phyloP scores from a whole-genome alignment of 1,140 invertebrate species.

The Frieseomelitta varia region DNA sequence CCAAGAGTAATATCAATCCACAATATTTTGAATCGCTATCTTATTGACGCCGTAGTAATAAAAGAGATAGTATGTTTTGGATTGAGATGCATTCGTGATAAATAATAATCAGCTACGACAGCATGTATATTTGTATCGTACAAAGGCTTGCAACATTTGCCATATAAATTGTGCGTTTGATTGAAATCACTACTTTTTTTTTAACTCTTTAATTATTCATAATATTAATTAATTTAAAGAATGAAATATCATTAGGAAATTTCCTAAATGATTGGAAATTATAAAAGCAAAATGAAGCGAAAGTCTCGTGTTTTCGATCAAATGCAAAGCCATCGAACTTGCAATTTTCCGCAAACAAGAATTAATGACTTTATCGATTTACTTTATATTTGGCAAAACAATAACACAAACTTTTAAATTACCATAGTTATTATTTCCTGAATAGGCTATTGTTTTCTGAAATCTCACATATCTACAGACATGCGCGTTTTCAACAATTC shows the following conservation, averaged over 20 bases:
- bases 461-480: background rate
- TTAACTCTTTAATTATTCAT: background rate
- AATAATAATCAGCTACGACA: slow-evolving; percentile 17
- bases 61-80: background rate
- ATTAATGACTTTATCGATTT: slow-evolving; percentile 7
- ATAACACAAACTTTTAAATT: slow-evolving; percentile 31
- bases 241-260: background rate
- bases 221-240: background rate
- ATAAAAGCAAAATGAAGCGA: background rate
- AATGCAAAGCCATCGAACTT: background rate
- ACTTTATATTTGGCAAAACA: slow-evolving; percentile 5
- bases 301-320: background rate
- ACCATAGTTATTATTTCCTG: background rate
- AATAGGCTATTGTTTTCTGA: background rate
- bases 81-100: background rate
- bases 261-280: background rate
- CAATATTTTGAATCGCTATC: background rate
- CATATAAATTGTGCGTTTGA: background rate
- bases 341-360: background rate
- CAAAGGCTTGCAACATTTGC: background rate
- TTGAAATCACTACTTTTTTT: background rate
- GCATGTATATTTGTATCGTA: background rate
- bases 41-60: background rate
- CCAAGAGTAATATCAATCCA: background rate
- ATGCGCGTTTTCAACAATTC: background rate